These are phyloP conservation scores for Amphiprion ocellaris DNA, from an alignment of 2,113 vertebrate species.

Conservation along the genomic window DNA sequence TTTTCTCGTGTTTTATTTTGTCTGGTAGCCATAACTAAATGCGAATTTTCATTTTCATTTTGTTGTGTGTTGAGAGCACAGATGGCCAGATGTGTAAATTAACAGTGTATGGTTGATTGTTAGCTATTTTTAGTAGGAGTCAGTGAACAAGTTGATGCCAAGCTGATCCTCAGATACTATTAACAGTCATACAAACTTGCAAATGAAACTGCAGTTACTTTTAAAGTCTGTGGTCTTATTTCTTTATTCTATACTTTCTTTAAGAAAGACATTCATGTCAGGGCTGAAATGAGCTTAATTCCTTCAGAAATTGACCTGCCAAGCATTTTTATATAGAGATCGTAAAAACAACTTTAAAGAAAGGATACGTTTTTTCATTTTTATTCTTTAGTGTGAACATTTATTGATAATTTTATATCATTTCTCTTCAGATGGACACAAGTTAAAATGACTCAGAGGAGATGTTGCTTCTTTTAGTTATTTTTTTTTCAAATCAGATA, in stretches of 20 bases:
- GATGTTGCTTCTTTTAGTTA: constrained; percentile 7
- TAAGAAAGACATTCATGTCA: no score
- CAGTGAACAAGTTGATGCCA: no score
- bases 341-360: no score
- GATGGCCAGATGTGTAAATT: no score
- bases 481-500: background rate
- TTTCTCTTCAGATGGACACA: constrained; percentile 91
- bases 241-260: no score
- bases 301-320: background rate
- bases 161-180: no score
- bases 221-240: background rate
- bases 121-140: no score
- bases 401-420: background rate
- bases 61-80: background rate
- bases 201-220: background rate
- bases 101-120: no score
- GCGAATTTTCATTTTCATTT: background rate
- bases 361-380: background rate
- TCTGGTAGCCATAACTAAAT: background rate
- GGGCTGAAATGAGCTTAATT: background rate
- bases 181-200: background rate
- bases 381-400: background rate
- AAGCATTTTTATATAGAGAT: no score
- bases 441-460: constrained; percentile 83
- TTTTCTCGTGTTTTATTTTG: constrained; percentile 31